Base-by-base conservation (phyloP, 1,140 invertebrate species). In the Anoplophora glabripennis region DNA sequence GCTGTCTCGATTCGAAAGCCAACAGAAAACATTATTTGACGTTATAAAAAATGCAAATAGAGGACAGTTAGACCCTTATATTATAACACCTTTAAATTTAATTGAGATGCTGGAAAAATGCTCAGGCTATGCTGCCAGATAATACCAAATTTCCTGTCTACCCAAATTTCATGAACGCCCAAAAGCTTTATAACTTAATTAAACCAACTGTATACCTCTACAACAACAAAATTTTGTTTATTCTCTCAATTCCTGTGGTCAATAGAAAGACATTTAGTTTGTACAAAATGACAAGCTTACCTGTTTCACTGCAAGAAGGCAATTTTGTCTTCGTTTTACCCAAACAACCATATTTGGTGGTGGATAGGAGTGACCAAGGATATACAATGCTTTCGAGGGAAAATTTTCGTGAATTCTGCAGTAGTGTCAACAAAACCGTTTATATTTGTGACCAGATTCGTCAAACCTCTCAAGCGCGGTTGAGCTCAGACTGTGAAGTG, bases 251-350 rank as follows among this genome's bases (percentile, higher is more conserved):
- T 4, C 47, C 47, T 7, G 8, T 49, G 11, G 47, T 49, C 3
- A 34, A 49, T 14, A 11, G 35, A 21, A 49, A 34, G 15, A 34
- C 14, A n/a, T 49, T 49, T 28, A 11, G 28, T 17, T 7, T 49
- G 14, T 28, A 49, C n/a, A 49, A 49, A 49, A 49, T 49, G 28
- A 49, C 47, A 14, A 49, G 47, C 47, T 14, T 49, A 17, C 47
- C 47, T 3, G 28, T 36, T 11, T 4, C 47, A 12, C 5, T 49
- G n/a, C 9, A 8, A 3, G n/a, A 21, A 4, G 35, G 35, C n/a
- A 49, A 11, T 10, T 49, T 49, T 35, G 28, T 28, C 1, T 49
- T 49, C 4, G 35, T 49, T 49, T 28, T 49, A 12, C 47, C 47
- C 14, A 21, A 34, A 35, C 21, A 49, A 49, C 21, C 47, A 7